These are phyloP conservation scores for Enteromius anoplus DNA, from an alignment of 2,797 vertebrate genomes.

Conservation along the genomic window DNA sequence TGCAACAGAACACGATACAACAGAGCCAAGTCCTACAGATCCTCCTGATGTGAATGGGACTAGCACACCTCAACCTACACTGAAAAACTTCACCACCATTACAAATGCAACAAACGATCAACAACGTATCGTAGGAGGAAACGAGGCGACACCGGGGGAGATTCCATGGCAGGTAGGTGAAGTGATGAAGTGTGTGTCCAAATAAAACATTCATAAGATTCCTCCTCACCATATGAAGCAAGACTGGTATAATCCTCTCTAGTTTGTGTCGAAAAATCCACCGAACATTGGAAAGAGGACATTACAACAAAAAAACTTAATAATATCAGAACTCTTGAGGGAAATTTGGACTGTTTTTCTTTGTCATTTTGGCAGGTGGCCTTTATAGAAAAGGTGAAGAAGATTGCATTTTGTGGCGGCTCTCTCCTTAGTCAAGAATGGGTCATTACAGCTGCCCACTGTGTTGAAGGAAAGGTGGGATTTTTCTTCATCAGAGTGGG, in stretches of 20 bases:
- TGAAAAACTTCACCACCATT: conserved; percentile 33
- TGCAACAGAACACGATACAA: background rate
- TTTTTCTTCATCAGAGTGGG: conserved; percentile 73
- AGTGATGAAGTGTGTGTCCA: background rate
- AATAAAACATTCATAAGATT: background rate
- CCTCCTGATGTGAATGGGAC: background rate
- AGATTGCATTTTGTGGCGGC: conserved; percentile 83
- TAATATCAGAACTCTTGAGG: conserved; percentile 6
- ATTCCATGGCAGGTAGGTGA: conserved; percentile 93
- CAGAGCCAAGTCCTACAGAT: conserved; percentile 27
- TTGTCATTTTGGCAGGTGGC: conserved; percentile 74
- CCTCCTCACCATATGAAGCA: background rate
- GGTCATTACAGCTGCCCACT: conserved; percentile 93
- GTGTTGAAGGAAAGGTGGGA: conserved; percentile 45
- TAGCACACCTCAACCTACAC: background rate
- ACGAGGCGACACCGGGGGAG: conserved; percentile 81
- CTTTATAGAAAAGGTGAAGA: conserved; percentile 68
- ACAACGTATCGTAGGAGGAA: conserved; percentile 83
- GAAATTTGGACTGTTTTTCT: conserved; percentile 18
- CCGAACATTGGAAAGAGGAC: background rate
- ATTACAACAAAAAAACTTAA: background rate
- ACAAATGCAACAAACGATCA: conserved; percentile 2
- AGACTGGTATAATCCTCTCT: background rate
- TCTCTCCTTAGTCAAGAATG: conserved; percentile 87
- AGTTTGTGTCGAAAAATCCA: background rate